phyloP scores from a whole-genome alignment of 2,113 vertebrate species.

The Pedionomus torquatus region DNA sequence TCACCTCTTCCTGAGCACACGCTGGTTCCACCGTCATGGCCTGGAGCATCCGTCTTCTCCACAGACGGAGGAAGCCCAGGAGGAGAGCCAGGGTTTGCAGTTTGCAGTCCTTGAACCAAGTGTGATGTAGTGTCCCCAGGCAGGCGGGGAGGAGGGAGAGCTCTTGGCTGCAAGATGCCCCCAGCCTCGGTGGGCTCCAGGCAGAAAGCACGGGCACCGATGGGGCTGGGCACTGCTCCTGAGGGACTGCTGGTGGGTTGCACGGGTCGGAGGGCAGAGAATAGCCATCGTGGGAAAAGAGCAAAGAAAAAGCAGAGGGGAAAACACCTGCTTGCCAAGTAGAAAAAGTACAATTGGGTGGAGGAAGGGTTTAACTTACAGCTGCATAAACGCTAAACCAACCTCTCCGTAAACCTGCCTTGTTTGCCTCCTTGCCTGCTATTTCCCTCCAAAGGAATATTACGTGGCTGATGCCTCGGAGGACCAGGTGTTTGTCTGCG shows the following conservation, averaged over 20 bases:
- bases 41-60: neutral
- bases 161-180: accelerated
- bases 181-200: accelerated
- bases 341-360: neutral
- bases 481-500: slow-evolving; percentile 97
- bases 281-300: accelerated
- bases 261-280: accelerated
- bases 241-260: neutral
- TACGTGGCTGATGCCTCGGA: slow-evolving; percentile 94
- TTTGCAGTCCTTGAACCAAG: neutral
- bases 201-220: neutral
- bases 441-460: slow-evolving; percentile 82
- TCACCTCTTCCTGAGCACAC: accelerated
- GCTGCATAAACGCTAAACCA: accelerated
- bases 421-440: accelerated
- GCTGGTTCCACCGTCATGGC: accelerated
- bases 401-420: neutral
- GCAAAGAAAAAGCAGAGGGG: neutral
- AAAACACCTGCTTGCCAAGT: neutral
- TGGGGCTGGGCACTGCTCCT: neutral
- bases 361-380: neutral
- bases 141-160: neutral
- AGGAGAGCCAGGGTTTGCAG: neutral
- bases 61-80: neutral
- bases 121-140: accelerated